A percentile compares a stretch with the other conserved stretches of the same genome.
These are phyloP conservation scores for Zingel zingel DNA, from an alignment of 2,113 vertebrate genomes.

Conservation along the genomic window DNA sequence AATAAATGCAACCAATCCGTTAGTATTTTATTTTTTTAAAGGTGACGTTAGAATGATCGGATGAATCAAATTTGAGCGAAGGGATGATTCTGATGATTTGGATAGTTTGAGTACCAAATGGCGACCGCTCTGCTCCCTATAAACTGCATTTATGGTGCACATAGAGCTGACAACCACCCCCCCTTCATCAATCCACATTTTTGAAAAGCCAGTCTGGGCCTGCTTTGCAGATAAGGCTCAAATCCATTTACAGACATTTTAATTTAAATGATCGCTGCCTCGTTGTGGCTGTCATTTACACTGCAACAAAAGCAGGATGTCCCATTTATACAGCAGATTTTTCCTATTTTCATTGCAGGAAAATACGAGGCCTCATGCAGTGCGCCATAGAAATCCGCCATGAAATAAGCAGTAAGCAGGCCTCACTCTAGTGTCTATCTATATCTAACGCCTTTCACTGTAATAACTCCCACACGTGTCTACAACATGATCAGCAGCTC, in stretches of 20 bases:
- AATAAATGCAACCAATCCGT: not conserved
- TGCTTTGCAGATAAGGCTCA: not conserved
- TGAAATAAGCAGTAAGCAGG: conserved; percentile 25
- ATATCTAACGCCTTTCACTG: not conserved
- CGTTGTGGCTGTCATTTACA: not conserved
- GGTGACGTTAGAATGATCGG: no score
- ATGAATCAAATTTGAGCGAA: not conserved
- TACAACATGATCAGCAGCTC: conserved; percentile 5
- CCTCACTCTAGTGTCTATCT: not conserved
- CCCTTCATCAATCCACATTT: not conserved
- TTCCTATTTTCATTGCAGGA: not conserved
- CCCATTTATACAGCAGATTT: not conserved
- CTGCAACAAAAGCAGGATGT: conserved; percentile 17
- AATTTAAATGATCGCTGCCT: not conserved
- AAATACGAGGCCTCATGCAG: conserved; percentile 28
- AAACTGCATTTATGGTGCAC: conserved; percentile 30
- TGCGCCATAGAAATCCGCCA: not conserved
- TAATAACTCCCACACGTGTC: not conserved
- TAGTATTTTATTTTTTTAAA: not conserved
- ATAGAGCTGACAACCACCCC: not conserved
- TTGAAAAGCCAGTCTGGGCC: conserved; percentile 30
- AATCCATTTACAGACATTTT: not conserved
- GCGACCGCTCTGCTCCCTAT: conserved; percentile 23
- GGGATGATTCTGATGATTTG: not conserved
- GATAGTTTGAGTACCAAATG: conserved; percentile 47